These are phyloP conservation scores for Aphelenchoides besseyi DNA, from an alignment of 1,140 invertebrate species.

Conservation along the genomic window DNA sequence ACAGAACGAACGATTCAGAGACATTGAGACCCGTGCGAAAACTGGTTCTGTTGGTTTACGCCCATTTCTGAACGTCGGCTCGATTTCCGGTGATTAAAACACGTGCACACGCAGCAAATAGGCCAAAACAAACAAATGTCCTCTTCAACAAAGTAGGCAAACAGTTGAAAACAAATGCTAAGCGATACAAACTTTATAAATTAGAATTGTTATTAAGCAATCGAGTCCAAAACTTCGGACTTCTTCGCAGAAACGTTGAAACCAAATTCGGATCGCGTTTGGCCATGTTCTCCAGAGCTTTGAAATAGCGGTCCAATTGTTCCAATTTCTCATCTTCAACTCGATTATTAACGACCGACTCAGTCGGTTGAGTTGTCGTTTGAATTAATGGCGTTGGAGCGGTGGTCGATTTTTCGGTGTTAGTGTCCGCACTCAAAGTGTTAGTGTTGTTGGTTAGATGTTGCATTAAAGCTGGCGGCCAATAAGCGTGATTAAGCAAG, in stretches of 20 bases:
- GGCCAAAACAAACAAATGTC: neutral
- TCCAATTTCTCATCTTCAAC: too few relatives aligned
- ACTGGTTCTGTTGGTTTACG: neutral
- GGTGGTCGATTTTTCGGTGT: neutral
- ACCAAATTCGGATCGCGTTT: neutral
- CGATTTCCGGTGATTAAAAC: neutral
- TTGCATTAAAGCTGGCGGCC: slow-evolving; percentile 25
- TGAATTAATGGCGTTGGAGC: neutral
- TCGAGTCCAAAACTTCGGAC: neutral
- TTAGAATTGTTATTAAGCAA: neutral
- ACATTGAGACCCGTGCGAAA: too few relatives aligned
- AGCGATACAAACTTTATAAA: too few relatives aligned
- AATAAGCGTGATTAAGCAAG: slow-evolving; percentile 15
- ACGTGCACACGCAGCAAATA: neutral
- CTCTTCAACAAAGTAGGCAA: too few relatives aligned
- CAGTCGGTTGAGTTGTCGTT: too few relatives aligned
- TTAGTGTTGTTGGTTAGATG: neutral
- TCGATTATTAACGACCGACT: too few relatives aligned
- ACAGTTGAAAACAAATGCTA: too few relatives aligned
- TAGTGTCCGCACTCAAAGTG: neutral
- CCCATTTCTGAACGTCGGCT: neutral
- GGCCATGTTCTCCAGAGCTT: neutral
- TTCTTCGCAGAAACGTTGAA: neutral
- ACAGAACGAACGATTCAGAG: too few relatives aligned
- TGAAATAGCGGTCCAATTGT: neutral